Conservation (phyloP, 1,140 invertebrate species). For the Sarcophaga peregrina region DNA sequence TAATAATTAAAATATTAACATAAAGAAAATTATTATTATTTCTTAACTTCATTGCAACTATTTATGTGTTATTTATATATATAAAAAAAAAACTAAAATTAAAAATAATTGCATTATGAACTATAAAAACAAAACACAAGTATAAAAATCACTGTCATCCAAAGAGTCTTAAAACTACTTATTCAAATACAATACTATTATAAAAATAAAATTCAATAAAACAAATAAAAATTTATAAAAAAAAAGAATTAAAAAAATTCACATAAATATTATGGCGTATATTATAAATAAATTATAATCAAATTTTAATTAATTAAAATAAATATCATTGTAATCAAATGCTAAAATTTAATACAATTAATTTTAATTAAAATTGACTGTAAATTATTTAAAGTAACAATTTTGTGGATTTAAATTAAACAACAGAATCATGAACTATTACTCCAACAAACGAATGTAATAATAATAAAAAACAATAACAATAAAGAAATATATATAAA, state of each 20-base stretch:
- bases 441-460: conserved; percentile 41
- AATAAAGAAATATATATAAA: too few species aligned
- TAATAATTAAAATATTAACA: conserved; percentile 26
- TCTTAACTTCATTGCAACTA: conserved; percentile 25
- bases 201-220: not conserved
- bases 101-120: too few species aligned
- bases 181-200: conserved; percentile 13
- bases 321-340: conserved; percentile 24
- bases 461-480: conserved; percentile 13
- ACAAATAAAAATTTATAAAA: not conserved
- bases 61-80: conserved; percentile 34
- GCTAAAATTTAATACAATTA: not conserved
- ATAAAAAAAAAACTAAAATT: not conserved
- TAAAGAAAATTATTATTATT: too few species aligned
- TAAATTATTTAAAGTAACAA: conserved; percentile 25
- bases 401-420: conserved; percentile 13
- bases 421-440: conserved; percentile 16
- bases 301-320: conserved; percentile 27
- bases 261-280: too few species aligned
- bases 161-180: not conserved
- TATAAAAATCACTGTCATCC: conserved; percentile 23
- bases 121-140: not conserved
- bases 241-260: too few species aligned
- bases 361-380: conserved; percentile 7
- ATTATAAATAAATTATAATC: not conserved